phyloP scores from a whole-genome alignment of 2,888 invertebrate species.

The Rhamphomyia laevipes region DNA sequence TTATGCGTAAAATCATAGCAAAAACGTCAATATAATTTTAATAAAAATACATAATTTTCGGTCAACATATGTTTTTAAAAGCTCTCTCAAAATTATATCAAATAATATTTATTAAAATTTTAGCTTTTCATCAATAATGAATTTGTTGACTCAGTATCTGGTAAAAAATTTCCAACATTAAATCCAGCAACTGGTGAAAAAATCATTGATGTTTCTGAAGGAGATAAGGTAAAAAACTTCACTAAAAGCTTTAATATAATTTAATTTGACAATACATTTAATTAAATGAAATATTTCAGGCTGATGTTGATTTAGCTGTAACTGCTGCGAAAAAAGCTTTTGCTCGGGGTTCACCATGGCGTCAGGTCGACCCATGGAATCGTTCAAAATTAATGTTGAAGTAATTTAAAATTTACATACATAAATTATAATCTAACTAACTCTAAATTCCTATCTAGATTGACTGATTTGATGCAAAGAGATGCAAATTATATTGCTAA shows the following conservation, averaged over 20 bases:
- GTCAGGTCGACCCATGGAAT: constrained; percentile 67
- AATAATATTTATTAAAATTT: constrained; percentile 18
- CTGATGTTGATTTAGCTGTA: constrained; percentile 71
- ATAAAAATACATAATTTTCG: too few species aligned
- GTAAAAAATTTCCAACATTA: constrained; percentile 73
- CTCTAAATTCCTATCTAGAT: constrained; percentile 28
- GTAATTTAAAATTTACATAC: constrained; percentile 33
- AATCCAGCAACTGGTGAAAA: constrained; percentile 72
- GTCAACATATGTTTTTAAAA: too few species aligned
- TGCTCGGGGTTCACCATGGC: constrained; percentile 59
- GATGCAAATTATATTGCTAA: constrained; percentile 60
- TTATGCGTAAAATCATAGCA: too few species aligned
- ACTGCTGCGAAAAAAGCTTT: constrained; percentile 69
- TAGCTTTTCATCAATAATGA: constrained; percentile 75
- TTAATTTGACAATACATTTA: neutral
- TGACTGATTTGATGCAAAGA: constrained; percentile 67
- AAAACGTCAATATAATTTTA: too few species aligned
- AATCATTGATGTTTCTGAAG: constrained; percentile 70
- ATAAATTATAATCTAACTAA: neutral
- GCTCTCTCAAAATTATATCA: too few species aligned
- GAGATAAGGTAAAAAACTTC: constrained; percentile 54
- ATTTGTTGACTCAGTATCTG: constrained; percentile 68
- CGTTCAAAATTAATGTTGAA: constrained; percentile 58
- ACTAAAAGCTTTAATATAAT: neutral
- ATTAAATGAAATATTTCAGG: constrained; percentile 39